A percentile compares a stretch with the other conserved stretches of the same genome.
Conservation (phyloP, 2,888 invertebrate species). For the Scaptomyza reducta region DNA sequence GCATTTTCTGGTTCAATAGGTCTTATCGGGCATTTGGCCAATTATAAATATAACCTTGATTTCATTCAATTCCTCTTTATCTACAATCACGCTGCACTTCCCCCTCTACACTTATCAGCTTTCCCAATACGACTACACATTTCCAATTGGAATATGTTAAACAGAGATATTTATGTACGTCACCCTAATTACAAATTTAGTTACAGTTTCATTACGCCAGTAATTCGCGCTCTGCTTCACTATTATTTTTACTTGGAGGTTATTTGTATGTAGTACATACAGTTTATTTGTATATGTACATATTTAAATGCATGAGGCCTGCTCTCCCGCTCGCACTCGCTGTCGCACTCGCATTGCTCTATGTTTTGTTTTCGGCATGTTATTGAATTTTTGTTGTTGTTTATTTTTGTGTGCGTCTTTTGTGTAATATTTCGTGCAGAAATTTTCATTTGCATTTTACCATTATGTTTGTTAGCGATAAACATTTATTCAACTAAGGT, state of each 20-base stretch:
- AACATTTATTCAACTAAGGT: too few species aligned
- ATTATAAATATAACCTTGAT: conserved; percentile 37
- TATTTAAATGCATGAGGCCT: conserved; percentile 28
- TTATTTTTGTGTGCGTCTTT: conserved; percentile 21
- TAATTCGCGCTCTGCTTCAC: conserved; percentile 42
- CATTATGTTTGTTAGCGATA: not conserved
- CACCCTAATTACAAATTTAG: conserved; percentile 54
- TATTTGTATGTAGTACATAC: conserved; percentile 35
- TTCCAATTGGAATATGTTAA: not conserved
- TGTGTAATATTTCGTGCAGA: conserved; percentile 70
- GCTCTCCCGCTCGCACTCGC: conserved; percentile 21
- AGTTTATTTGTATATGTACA: too few species aligned
- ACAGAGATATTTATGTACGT: conserved; percentile 30
- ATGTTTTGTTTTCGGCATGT: conserved; percentile 29
- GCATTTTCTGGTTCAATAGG: conserved; percentile 17
- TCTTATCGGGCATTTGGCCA: conserved; percentile 42
- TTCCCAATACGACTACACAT: conserved; percentile 10
- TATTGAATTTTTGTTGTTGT: conserved; percentile 23
- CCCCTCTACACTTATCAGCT: conserved; percentile 24
- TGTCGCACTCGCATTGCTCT: conserved; percentile 8
- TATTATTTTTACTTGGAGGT: conserved; percentile 65
- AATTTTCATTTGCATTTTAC: conserved; percentile 36
- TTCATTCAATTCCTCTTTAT: conserved; percentile 29
- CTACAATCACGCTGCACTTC: conserved; percentile 15
- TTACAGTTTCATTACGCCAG: conserved; percentile 47